Percentiles rank a stretch among this genome's conserved stretches.
Conservation (phyloP, 1,140 invertebrate species). For the Magallana gigas region DNA sequence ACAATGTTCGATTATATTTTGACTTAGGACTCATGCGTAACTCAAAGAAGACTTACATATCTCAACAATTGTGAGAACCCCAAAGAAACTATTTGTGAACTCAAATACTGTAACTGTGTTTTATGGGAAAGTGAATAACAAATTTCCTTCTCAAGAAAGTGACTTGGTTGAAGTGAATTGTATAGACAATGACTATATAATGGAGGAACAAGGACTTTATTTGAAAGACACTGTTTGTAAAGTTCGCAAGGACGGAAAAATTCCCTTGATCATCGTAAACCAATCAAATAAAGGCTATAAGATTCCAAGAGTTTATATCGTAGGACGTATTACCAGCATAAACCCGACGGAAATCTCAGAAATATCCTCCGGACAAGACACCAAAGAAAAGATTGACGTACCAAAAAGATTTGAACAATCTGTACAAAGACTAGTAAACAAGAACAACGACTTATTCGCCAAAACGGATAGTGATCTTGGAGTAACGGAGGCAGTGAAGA, state of each 20-base stretch:
- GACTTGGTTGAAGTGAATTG: neutral
- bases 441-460: slow-evolving; percentile 25
- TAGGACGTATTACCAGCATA: too few relatives aligned
- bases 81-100: neutral
- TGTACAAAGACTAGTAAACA: neutral
- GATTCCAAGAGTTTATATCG: slow-evolving; percentile 17
- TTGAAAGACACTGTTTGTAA: slow-evolving; percentile 29
- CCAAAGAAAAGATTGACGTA: too few relatives aligned
- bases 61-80: slow-evolving; percentile 14
- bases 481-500: slow-evolving; percentile 41
- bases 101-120: slow-evolving; percentile 46
- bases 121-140: slow-evolving; percentile 16
- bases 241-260: neutral
- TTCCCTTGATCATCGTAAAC: slow-evolving; percentile 49
- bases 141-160: neutral
- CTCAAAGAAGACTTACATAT: slow-evolving; percentile 53
- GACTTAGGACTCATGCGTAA: slow-evolving; percentile 23
- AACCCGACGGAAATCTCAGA: too few relatives aligned
- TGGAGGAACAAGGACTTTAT: slow-evolving; percentile 45
- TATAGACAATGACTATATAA: neutral
- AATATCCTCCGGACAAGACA: too few relatives aligned
- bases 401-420: too few relatives aligned
- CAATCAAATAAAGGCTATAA: slow-evolving; percentile 14
- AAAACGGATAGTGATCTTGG: slow-evolving; percentile 39
- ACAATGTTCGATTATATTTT: slow-evolving; percentile 8